A percentile compares a stretch with the other conserved stretches of the same genome.
Evolutionary conservation across 2,888 invertebrate genomes (phyloP).

Genomic region (Lepidochitona cinerea): DNA sequence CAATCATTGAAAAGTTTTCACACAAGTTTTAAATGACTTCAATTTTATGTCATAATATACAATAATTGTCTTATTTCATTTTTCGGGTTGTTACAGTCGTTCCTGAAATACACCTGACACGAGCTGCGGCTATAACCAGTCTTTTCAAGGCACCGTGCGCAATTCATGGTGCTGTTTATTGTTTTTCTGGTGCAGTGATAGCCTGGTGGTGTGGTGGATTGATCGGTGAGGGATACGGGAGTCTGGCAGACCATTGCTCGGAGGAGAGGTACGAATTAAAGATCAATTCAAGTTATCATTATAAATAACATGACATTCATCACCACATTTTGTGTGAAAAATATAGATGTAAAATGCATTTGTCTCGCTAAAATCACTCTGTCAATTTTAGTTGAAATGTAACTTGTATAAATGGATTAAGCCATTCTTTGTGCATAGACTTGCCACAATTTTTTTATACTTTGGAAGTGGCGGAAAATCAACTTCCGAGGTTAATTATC

Average conservation of each 20-base stretch:
- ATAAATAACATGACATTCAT: too few species aligned
- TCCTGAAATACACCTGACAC: not conserved
- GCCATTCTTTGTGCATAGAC: too few species aligned
- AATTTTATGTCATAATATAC: not conserved
- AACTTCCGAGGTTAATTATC: too few species aligned
- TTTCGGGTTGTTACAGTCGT: not conserved
- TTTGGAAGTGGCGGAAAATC: too few species aligned
- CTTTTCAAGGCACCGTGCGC: not conserved
- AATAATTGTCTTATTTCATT: not conserved
- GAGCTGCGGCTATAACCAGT: not conserved
- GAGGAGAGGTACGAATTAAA: not conserved
- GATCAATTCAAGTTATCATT: too few species aligned
- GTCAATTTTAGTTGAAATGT: too few species aligned
- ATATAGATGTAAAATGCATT: too few species aligned
- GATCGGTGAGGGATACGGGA: not conserved
- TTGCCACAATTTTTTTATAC: too few species aligned
- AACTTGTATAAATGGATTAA: too few species aligned
- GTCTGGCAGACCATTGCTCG: not conserved
- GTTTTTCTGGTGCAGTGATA: not conserved
- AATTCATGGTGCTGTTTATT: not conserved
- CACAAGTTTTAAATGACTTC: not conserved
- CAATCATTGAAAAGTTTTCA: too few species aligned
- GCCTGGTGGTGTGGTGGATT: not conserved
- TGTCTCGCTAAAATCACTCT: too few species aligned
- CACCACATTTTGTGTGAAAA: too few species aligned